A percentile compares a stretch with the other conserved stretches of the same genome.
phyloP scores from a whole-genome alignment of 2,797 vertebrate species.

The Spinibarbus caldwelli region DNA sequence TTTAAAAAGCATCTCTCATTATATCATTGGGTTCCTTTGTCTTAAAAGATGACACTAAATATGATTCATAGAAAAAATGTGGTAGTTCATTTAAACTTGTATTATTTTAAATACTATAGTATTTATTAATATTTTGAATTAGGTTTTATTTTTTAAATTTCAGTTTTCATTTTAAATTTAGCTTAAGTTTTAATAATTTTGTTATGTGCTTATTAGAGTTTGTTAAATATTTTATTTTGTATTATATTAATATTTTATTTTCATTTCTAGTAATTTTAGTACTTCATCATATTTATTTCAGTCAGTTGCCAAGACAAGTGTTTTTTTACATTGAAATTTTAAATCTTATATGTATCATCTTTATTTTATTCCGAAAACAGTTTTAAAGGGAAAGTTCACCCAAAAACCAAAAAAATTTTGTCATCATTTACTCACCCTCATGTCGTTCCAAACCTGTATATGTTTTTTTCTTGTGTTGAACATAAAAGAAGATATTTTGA shows the following conservation, averaged over 20 bases:
- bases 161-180: not conserved
- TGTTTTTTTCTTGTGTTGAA: not conserved
- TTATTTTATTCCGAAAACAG: not conserved
- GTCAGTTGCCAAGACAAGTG: not conserved
- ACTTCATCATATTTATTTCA: not conserved
- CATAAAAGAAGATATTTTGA: too few relatives aligned
- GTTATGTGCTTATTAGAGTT: not conserved
- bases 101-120: not conserved
- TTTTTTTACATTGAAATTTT: not conserved
- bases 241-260: not conserved
- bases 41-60: not conserved
- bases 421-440: not conserved
- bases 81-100: not conserved
- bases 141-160: not conserved
- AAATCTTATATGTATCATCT: not conserved
- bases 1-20: not conserved
- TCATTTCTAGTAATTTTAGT: not conserved
- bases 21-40: not conserved
- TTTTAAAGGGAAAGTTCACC: not conserved
- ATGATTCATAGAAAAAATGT: not conserved
- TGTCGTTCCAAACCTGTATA: not conserved
- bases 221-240: not conserved
- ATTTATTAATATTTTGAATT: not conserved
- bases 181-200: not conserved
- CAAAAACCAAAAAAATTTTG: not conserved